Base-by-base conservation (phyloP, 2,888 invertebrate genomes). In the Eurois occulta region DNA sequence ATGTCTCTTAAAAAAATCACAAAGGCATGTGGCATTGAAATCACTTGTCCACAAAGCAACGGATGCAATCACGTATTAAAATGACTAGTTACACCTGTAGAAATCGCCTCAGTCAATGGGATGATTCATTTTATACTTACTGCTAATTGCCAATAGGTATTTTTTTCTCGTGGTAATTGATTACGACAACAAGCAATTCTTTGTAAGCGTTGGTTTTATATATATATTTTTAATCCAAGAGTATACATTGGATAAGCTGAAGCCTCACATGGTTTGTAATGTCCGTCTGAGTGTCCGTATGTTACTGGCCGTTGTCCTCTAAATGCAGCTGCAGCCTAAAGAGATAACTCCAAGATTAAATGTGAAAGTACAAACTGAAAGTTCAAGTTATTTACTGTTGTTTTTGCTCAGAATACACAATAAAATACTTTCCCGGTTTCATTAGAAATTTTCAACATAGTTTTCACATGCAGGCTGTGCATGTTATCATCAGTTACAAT, bases 111-210 rank as follows among this genome's bases (percentile, higher is more conserved):
- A 38, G 62, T 79, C 76, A 83, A 67, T 67, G 72, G 41, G 28
- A 75, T 87, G 85, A 88, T 46, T 88, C 82, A 87, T 78, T 62
- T 72, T 41, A 72, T 72, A 72, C 32, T 28, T 67, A 66, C 41
- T 38, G n/a, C 32, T 78, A 81, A 83, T 80, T 77, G 32, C 60
- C 74, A 41, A 11, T 69, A 32, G 13, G 43, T 76, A n/a, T 60
- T 52, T 16, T 75, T 83, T 78, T 81, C 75, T 80, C 66, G 38
- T 75, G 11, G 46, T 72, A 70, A 75, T 72, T 64, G 41, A 73
- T 77, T 77, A 71, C 70, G 43, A 3, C 75, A 74, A 69, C 71
- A 41, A 71, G 43, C 65, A 11, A 75, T 75, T 67, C 60, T 78
- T 80, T 74, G 52, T 66, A 38, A 82, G 11, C 18, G 48, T 52